These are phyloP conservation scores for Acridotheres tristis DNA, from an alignment of 2,797 vertebrate genomes.

Conservation along the genomic window DNA sequence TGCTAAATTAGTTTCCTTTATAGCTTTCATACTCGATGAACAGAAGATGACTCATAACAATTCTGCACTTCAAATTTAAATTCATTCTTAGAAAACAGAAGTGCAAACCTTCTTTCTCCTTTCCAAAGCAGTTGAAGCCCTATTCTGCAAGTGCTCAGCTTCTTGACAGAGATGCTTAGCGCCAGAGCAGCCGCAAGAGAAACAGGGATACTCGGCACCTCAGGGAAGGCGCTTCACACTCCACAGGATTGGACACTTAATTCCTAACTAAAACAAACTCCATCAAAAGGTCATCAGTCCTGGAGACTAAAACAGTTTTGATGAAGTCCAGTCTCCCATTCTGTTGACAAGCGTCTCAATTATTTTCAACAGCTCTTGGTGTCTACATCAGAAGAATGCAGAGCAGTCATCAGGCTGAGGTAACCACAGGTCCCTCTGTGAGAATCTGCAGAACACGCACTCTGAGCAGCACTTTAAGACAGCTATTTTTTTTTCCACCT, in stretches of 20 bases:
- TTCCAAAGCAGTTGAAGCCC: conserved; percentile 41
- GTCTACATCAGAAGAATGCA: conserved; percentile 90
- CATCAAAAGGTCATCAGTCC: conserved; percentile 89
- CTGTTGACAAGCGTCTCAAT: conserved; percentile 95
- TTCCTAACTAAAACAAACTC: conserved; percentile 82
- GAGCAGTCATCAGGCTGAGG: conserved; percentile 83
- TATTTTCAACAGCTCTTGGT: conserved; percentile 96
- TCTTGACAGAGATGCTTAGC: not conserved
- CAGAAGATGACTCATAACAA: not conserved
- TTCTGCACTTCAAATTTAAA: conserved; percentile 18
- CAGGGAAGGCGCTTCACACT: conserved; percentile 52
- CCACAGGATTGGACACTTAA: conserved; percentile 72
- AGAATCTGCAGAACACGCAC: conserved; percentile 82
- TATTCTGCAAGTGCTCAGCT: conserved; percentile 4
- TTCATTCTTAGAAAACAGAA: not conserved
- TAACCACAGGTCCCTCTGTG: conserved; percentile 82
- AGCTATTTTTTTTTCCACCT: conserved; percentile 71
- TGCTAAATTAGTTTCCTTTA: conserved; percentile 9
- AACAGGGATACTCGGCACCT: conserved; percentile 28
- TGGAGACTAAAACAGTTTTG: conserved; percentile 87
- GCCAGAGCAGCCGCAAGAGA: not conserved
- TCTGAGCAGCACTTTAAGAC: conserved; percentile 71
- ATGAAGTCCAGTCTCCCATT: conserved; percentile 85
- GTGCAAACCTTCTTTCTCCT: conserved; percentile 45
- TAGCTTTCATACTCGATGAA: not conserved